A percentile compares a stretch with the other conserved stretches of the same genome.
phyloP scores from a whole-genome alignment of 2,888 invertebrate species.

The Tipula lateralis region DNA sequence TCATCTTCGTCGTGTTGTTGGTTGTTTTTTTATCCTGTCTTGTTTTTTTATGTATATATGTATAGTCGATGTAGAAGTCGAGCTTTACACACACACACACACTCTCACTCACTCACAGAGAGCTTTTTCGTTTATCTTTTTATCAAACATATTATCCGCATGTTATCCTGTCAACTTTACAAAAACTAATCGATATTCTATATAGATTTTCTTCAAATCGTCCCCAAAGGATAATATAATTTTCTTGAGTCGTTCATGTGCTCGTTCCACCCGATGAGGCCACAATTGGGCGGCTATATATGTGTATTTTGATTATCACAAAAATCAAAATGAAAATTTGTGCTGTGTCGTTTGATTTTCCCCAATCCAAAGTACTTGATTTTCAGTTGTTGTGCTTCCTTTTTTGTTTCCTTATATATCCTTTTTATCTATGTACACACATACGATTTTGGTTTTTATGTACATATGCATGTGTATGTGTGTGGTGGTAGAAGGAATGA shows the following conservation, averaged over 20 bases:
- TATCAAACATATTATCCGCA: not conserved
- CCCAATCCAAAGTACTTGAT: not conserved
- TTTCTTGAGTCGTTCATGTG: not conserved
- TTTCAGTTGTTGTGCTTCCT: not conserved
- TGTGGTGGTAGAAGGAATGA: not conserved
- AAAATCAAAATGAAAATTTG: not conserved
- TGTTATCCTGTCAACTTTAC: not conserved
- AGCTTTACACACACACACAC: too few relatives aligned
- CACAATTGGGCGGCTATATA: not conserved
- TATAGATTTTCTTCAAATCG: not conserved
- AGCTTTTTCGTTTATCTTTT: not conserved
- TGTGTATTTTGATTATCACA: not conserved
- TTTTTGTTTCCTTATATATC: not conserved
- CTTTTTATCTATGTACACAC: not conserved
- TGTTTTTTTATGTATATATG: not conserved
- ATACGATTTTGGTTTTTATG: not conserved
- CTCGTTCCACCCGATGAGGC: not conserved
- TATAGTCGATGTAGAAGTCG: too few relatives aligned
- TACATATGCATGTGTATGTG: not conserved
- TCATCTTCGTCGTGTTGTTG: not conserved
- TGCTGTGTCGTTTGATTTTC: constrained; percentile 5
- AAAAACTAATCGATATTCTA: not conserved
- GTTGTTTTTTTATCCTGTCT: not conserved
- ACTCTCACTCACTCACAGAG: not conserved
- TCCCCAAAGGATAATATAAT: constrained; percentile 5